These are phyloP conservation scores for Condylura cristata DNA, from an alignment of 2,113 vertebrate species.

Conservation along the genomic window DNA sequence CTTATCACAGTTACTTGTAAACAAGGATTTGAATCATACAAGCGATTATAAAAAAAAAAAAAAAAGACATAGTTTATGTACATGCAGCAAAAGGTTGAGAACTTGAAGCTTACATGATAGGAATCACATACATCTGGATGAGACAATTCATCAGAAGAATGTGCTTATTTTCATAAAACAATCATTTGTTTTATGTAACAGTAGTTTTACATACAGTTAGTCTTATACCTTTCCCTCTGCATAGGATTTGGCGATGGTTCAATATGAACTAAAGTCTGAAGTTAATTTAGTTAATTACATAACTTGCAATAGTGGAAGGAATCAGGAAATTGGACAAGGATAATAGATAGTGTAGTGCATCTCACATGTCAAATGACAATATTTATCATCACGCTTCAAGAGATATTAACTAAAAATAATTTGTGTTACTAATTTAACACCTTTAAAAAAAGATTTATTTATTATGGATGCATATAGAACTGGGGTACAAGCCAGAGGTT, in stretches of 20 bases:
- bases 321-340: conserved; percentile 45
- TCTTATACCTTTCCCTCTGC: not conserved
- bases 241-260: not conserved
- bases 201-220: not conserved
- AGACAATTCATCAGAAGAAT: not conserved
- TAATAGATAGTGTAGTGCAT: conserved; percentile 27
- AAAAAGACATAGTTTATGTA: not conserved
- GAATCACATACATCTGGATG: not conserved
- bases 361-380: not conserved
- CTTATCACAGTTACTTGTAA: not conserved
- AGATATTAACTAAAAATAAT: conserved; percentile 35
- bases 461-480: too few species aligned
- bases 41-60: not conserved
- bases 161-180: not conserved
- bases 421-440: conserved; percentile 1
- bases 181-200: not conserved
- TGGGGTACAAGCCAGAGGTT: too few species aligned
- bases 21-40: not conserved
- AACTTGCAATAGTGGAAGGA: not conserved
- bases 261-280: conserved; percentile 47
- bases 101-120: not conserved
- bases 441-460: too few species aligned
- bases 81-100: not conserved
- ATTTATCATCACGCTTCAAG: conserved; percentile 24
- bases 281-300: conserved; percentile 40